phyloP scores from a whole-genome alignment of 2,797 vertebrate genomes.

The Gallinago nigripennis region DNA sequence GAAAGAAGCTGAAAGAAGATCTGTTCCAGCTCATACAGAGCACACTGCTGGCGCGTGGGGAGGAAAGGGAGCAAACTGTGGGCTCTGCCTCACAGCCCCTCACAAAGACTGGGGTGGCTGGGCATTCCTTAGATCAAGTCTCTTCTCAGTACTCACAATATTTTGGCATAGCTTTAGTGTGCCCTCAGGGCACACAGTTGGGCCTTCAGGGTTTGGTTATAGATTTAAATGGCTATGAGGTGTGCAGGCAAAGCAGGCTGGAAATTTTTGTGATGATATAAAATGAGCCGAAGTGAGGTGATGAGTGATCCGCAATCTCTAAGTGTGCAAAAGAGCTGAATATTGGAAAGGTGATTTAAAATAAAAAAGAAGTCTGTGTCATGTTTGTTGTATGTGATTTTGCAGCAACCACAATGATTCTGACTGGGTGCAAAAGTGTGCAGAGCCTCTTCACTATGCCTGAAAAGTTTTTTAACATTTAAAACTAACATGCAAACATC shows the following conservation, averaged over 20 bases:
- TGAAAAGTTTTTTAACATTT: not conserved
- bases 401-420: not conserved
- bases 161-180: not conserved
- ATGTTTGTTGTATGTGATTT: not conserved
- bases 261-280: not conserved
- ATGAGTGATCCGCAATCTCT: not conserved
- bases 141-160: not conserved
- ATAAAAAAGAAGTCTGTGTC: not conserved
- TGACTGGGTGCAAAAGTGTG: not conserved
- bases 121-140: not conserved
- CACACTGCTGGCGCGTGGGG: accelerated
- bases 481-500: not conserved
- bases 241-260: not conserved
- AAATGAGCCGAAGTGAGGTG: not conserved
- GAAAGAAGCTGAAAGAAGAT: not conserved
- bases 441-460: not conserved
- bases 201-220: not conserved
- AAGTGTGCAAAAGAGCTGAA: not conserved
- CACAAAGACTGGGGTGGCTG: not conserved
- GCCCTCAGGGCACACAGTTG: not conserved
- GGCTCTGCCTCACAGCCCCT: not conserved
- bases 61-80: accelerated
- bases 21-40: not conserved
- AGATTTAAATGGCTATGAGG: not conserved
- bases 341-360: not conserved